Base-by-base conservation (phyloP, 2,797 vertebrate species). In the Alfaro cultratus region DNA sequence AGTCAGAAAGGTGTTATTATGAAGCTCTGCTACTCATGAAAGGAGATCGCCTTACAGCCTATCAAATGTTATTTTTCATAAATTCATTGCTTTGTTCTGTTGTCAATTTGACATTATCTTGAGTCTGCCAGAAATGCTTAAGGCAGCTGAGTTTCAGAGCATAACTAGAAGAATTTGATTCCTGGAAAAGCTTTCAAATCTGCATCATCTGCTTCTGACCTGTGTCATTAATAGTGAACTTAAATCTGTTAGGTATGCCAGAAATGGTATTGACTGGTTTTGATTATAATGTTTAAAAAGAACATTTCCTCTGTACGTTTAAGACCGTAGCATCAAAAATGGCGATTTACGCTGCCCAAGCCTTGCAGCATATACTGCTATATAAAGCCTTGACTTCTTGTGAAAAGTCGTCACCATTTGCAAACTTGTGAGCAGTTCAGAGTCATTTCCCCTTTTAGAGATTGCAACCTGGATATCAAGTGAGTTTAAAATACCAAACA, bases 371-470 rank as follows among this genome's bases (percentile, higher is more conserved):
- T 12, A 26, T 26, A 39, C 9, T 68, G 64, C 64, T 68, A 68
- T 68, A 23, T 39, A 68, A 68, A 68, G 64, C 64, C 10, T 49
- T 39, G 80, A 73, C 31, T 43, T 73, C 34, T 36, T 36, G 46
- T 12, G 13, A 60, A 23, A 26, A 4, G 1, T 73, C 0, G 0
- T 45, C 73, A 39, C 47, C 60, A 23, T 21, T 29, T 68, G 23
- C 26, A 76, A 41, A 70, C 39, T 13, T 74, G 45, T 62, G 31
- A 76, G 41, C 39, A 55, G 2, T 60, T 74, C 23, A 57, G 34
- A 70, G 41, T 6, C n/a, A 70, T 73, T 87, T 83, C 39, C 57
- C 18, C 60, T 74, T 79, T 70, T 41, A 71, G 23, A 64, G 18
- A 2, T 1, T 62, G 71, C 76, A 62, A 80, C 23, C 39, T 46